Base-by-base conservation (phyloP, 2,113 vertebrate genomes). In the Chaetodon trifascialis region DNA sequence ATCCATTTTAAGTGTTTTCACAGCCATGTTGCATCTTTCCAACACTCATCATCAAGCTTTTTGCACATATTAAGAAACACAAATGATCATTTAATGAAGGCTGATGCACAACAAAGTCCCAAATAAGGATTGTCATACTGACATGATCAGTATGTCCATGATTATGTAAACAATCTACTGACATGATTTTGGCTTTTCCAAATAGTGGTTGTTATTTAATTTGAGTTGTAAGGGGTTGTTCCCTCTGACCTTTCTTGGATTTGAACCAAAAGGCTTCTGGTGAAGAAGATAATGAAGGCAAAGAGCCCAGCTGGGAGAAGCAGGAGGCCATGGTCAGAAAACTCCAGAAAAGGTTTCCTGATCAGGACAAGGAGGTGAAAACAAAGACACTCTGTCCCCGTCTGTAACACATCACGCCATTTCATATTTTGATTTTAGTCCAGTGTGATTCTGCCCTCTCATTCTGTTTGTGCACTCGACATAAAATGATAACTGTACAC, bases 311-410 rank as follows among this genome's bases (percentile, higher is more conserved):
- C 62, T 97, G 93, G 95, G 94, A 97, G 84, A 96, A 95, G 65
- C 95, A 96, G 91, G 97, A 98, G 76, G 85, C 88, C 64, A 95
- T 97, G 92, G 95, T 99, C 44, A 88, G 91, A 89, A 97, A 91
- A 88, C 94, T 99, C n/a, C 97, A 98, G 84, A 96, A 91, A 62
- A 95, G 90, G 84, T 97, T 99, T 88, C 97, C 97, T 46, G 93
- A 93, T 81, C 86, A 97, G 81, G 96, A 97, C 91, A 97, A 97
- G 66, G 95, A 97, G 95, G 98, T 98, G 85, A 94, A 55, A 16
- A 52, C 15, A 47, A 17, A 51, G 5, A 36, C 36, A 17, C 34
- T 15, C 0, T 21, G 15, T 38, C 10, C 6, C 9, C 4, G 5
- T 40, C 3, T 79, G 11, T n/a, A 12, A 54, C 11, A 0, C n/a